phyloP scores from a whole-genome alignment of 2,113 vertebrate species.

The Tachycineta bicolor region DNA sequence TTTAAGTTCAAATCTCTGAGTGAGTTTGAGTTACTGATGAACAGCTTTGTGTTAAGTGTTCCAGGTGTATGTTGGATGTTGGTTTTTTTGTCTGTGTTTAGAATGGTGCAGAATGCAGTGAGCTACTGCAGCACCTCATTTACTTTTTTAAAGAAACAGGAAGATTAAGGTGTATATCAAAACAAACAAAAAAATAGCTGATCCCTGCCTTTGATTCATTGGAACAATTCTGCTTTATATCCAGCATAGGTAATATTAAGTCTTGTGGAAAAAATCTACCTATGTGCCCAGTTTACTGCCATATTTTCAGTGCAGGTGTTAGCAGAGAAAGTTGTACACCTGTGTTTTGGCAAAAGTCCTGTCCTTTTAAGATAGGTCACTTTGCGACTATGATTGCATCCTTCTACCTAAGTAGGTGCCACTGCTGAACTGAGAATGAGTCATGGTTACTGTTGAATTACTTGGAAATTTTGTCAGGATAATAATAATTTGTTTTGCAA shows the following conservation, averaged over 20 bases:
- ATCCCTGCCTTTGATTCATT: neutral
- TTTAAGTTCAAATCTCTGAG: conserved; percentile 19
- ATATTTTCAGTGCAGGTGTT: neutral
- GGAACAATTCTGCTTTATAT: neutral
- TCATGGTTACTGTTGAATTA: neutral
- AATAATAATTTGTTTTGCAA: neutral
- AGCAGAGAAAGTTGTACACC: neutral
- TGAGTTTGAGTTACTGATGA: neutral
- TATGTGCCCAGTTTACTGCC: neutral
- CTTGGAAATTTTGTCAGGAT: neutral
- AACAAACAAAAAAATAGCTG: neutral
- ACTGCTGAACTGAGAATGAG: neutral
- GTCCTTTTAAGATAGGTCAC: neutral
- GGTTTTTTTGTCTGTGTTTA: neutral
- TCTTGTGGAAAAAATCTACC: neutral
- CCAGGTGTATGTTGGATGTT: neutral
- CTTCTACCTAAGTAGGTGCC: neutral
- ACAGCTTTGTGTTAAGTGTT: neutral
- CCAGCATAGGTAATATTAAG: neutral
- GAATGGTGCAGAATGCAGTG: neutral
- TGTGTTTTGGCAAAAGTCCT: neutral
- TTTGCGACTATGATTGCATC: neutral
- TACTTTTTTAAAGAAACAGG: neutral
- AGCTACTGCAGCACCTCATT: neutral
- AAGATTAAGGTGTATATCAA: neutral